A percentile compares a stretch with the other conserved stretches of the same genome.
phyloP scores from a whole-genome alignment of 2,797 vertebrate genomes.

The Vultur gryphus region DNA sequence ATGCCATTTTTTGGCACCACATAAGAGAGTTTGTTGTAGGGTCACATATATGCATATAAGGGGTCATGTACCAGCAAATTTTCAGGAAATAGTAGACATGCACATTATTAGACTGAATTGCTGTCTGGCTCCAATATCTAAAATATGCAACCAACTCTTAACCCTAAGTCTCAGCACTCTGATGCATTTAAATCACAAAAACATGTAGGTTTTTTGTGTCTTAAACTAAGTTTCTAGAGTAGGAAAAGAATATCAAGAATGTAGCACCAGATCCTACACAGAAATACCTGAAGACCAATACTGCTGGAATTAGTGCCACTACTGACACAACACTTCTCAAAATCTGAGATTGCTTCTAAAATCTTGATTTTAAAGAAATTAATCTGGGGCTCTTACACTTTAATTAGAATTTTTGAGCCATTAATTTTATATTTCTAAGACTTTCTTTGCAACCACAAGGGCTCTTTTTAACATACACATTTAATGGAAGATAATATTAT shows the following conservation, averaged over 20 bases:
- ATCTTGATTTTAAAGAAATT: background rate
- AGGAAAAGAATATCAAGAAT: background rate
- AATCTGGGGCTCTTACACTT: background rate
- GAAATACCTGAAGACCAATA: background rate
- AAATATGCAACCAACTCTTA: conserved; percentile 30
- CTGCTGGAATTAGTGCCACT: background rate
- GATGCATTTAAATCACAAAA: conserved; percentile 36
- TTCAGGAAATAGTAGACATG: conserved; percentile 59
- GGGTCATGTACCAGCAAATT: conserved; percentile 55
- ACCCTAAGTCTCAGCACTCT: background rate
- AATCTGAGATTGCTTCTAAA: background rate
- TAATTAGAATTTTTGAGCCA: background rate
- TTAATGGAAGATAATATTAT: conserved; percentile 34
- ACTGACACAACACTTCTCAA: background rate
- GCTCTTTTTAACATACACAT: background rate
- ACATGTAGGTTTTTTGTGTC: background rate
- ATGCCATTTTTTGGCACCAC: conserved; percentile 43
- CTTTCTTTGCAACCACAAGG: background rate
- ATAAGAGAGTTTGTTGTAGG: conserved; percentile 32
- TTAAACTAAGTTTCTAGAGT: background rate
- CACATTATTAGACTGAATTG: conserved; percentile 35
- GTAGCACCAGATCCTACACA: background rate
- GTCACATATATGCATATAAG: conserved; percentile 21
- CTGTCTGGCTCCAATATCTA: conserved; percentile 39
- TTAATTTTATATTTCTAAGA: background rate